phyloP scores from a whole-genome alignment of 2,797 vertebrate species.

The Periophthalmus magnuspinnatus region DNA sequence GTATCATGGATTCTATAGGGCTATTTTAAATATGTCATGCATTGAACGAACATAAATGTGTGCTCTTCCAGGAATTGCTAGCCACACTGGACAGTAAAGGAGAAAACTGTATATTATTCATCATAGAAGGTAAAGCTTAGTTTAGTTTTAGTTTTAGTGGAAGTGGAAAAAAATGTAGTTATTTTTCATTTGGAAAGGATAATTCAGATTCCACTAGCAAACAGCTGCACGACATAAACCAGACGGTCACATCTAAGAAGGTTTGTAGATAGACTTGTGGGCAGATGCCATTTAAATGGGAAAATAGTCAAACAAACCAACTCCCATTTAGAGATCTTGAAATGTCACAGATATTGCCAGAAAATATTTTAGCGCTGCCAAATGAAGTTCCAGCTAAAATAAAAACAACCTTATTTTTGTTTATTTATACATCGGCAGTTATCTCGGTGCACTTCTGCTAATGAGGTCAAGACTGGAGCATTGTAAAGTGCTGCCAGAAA shows the following conservation, averaged over 20 bases:
- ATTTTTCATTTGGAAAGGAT: background rate
- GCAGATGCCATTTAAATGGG: background rate
- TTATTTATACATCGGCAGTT: constrained; percentile 6
- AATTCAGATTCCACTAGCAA: background rate
- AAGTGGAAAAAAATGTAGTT: background rate
- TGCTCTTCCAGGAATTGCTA: no score
- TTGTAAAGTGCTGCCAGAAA: constrained; percentile 11
- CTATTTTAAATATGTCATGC: no score
- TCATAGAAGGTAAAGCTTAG: background rate
- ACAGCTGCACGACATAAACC: constrained; percentile 9
- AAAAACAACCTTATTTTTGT: constrained; percentile 4
- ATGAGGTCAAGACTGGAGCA: constrained; percentile 12
- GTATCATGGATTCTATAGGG: no score
- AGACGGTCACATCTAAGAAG: background rate
- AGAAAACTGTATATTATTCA: background rate
- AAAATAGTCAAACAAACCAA: background rate
- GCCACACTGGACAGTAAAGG: background rate
- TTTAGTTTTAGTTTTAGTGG: background rate
- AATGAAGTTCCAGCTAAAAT: background rate
- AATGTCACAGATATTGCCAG: constrained; percentile 4
- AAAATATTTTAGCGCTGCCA: background rate
- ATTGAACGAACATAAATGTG: background rate
- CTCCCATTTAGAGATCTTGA: constrained; percentile 1
- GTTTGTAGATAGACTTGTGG: background rate
- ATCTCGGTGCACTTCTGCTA: constrained; percentile 9